A percentile compares a stretch with the other conserved stretches of the same genome.
Conservation (phyloP, 2,888 invertebrate genomes). For the Perizoma flavofasciatum region DNA sequence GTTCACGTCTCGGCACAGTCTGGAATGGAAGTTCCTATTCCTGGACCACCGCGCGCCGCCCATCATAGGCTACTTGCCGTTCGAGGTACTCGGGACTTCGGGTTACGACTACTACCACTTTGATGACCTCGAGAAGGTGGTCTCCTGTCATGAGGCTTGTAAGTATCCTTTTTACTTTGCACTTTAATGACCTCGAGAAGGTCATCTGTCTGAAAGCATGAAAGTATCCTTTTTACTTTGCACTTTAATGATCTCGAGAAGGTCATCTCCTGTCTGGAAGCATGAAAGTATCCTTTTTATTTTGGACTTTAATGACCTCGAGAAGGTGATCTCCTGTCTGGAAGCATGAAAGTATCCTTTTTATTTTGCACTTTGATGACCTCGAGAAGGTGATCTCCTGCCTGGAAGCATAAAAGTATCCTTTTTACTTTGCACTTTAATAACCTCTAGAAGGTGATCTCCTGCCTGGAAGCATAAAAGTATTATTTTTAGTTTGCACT, state of each 20-base stretch:
- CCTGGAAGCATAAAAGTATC: constrained; percentile 92
- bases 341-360: no score
- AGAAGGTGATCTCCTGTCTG: no score
- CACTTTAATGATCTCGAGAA: constrained; percentile 97
- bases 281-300: constrained; percentile 84
- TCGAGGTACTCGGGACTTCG: constrained; percentile 97
- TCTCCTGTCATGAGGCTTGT: constrained; percentile 94
- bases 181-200: no score
- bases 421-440: background rate
- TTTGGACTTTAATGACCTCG: no score
- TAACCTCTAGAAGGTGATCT: no score
- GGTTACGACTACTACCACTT: constrained; percentile 98
- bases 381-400: constrained; percentile 93
- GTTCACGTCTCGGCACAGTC: constrained; percentile 95
- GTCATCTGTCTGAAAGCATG: no score
- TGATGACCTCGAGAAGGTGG: constrained; percentile 95
- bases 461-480: no score
- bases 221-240: no score
- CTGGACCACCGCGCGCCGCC: constrained; percentile 95
- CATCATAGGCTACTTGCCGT: constrained; percentile 96
- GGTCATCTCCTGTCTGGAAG: constrained; percentile 93
- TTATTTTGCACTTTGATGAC: constrained; percentile 90
- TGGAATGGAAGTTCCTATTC: constrained; percentile 98
- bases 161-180: constrained; percentile 64
- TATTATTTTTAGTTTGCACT: no score